These are phyloP conservation scores for Pyralis farinalis DNA, from an alignment of 2,888 invertebrate species.

Conservation along the genomic window DNA sequence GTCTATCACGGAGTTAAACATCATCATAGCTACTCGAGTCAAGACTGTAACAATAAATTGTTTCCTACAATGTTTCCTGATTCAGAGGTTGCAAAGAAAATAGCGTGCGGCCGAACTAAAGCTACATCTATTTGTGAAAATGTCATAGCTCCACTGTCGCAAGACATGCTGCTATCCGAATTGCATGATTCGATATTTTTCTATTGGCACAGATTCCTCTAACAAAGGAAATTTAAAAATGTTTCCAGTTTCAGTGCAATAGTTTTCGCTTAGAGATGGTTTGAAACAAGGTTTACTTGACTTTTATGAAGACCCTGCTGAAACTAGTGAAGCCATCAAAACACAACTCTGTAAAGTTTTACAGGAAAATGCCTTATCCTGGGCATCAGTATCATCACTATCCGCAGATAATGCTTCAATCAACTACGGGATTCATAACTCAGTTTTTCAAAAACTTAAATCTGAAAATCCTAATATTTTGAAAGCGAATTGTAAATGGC, in stretches of 20 bases:
- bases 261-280: conserved; percentile 9
- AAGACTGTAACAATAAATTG: conserved; percentile 15
- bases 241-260: too few relatives aligned
- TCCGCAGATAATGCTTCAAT: too few relatives aligned
- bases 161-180: conserved; percentile 3
- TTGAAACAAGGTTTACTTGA: conserved; percentile 11
- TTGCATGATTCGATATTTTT: too few relatives aligned
- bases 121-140: conserved; percentile 5
- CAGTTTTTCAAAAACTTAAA: too few relatives aligned
- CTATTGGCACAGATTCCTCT: too few relatives aligned
- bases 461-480: too few relatives aligned
- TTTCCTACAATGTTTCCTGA: background rate
- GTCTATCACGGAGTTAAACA: conserved; percentile 13
- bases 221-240: too few relatives aligned
- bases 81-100: too few relatives aligned
- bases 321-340: conserved; percentile 12
- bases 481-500: too few relatives aligned
- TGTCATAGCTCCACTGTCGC: conserved; percentile 4
- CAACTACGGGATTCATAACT: too few relatives aligned
- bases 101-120: background rate
- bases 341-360: conserved; percentile 11
- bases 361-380: conserved; percentile 12
- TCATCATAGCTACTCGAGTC: conserved; percentile 11
- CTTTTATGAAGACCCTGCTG: conserved; percentile 13
- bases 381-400: background rate